Conservation (phyloP, 2,113 vertebrate genomes). For the Halcyon malimbica region DNA sequence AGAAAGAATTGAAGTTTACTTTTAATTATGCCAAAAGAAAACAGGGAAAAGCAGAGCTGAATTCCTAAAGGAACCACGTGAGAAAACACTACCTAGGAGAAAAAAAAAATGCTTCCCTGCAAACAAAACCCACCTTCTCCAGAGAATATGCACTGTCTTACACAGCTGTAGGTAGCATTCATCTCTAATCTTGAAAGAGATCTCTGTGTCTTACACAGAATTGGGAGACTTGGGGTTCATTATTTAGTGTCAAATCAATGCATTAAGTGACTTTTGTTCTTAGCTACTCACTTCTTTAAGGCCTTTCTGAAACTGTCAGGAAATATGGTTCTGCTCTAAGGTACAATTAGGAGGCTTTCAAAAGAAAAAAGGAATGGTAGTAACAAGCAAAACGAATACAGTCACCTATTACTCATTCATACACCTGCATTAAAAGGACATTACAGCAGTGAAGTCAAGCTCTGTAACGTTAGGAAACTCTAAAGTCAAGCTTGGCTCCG, state of each 20-base stretch:
- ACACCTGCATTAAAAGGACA: background rate
- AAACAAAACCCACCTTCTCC: background rate
- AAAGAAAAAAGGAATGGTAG: background rate
- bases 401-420: background rate
- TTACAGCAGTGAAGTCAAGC: background rate
- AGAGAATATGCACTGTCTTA: background rate
- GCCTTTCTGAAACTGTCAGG: background rate
- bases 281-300: background rate
- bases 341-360: background rate
- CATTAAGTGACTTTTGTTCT: background rate
- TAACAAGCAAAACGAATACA: background rate
- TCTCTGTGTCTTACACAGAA: background rate
- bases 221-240: background rate
- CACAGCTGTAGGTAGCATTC: background rate
- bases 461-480: background rate
- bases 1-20: slow-evolving; percentile 1
- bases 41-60: background rate
- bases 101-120: background rate
- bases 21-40: slow-evolving; percentile 48
- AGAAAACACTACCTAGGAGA: background rate
- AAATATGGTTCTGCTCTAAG: background rate
- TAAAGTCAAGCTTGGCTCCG: background rate
- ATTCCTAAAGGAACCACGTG: slow-evolving; percentile 1
- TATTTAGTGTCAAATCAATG: background rate
- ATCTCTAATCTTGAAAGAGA: background rate